Evolutionary conservation across 2,113 vertebrate species (phyloP).

Genomic region (Apeltes quadracus): DNA sequence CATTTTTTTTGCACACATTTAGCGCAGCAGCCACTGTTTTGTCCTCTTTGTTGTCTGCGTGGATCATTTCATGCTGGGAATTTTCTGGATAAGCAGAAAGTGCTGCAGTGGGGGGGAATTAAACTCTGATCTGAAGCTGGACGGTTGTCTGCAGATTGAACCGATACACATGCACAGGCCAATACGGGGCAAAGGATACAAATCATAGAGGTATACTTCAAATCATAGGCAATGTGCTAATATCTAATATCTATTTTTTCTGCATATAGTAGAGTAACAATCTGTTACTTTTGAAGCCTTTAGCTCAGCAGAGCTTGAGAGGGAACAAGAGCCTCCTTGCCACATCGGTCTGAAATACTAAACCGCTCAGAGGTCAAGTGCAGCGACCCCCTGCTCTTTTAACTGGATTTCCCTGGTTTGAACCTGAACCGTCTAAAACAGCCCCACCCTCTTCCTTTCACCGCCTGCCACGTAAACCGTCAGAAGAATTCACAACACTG

Average conservation of each 20-base stretch:
- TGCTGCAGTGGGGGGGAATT: slow-evolving; percentile 31
- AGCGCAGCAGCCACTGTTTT: not conserved
- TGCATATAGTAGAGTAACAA: too few species aligned
- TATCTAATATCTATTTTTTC: too few species aligned
- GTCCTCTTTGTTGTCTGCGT: not conserved
- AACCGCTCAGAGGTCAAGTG: slow-evolving; percentile 29
- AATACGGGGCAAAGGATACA: slow-evolving; percentile 1
- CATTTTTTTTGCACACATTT: not conserved
- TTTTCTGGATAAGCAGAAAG: slow-evolving; percentile 30
- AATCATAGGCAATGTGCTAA: not conserved
- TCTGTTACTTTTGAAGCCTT: not conserved
- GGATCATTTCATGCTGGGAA: slow-evolving; percentile 25
- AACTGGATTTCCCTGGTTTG: slow-evolving; percentile 23
- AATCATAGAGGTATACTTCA: not conserved
- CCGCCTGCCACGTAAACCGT: not conserved
- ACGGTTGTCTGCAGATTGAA: slow-evolving; percentile 34
- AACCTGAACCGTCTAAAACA: slow-evolving; percentile 4
- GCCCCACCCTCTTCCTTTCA: not conserved
- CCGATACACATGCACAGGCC: not conserved
- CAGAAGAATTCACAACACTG: slow-evolving; percentile 24
- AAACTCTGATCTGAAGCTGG: slow-evolving; percentile 23
- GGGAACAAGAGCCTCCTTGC: not conserved
- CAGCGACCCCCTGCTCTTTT: slow-evolving; percentile 28
- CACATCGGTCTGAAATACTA: slow-evolving; percentile 20
- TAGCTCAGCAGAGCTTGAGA: not conserved